Conservation (phyloP, 2,888 invertebrate genomes). For the Drosophila stalkeri region DNA sequence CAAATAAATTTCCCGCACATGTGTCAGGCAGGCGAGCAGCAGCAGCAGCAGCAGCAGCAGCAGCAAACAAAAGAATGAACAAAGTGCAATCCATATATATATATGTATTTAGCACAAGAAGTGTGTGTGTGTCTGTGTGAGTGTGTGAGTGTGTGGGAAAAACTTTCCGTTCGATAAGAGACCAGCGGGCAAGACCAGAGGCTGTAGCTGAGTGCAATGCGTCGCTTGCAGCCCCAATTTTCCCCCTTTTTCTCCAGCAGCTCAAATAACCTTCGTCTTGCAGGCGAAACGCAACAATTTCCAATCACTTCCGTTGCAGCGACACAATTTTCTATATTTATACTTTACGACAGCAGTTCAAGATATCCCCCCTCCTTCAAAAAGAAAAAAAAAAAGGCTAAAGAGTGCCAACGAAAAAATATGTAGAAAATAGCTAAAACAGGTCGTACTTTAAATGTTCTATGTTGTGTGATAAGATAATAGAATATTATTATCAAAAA, state of each 20-base stretch:
- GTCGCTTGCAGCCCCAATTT: background rate
- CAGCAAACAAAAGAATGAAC: slow-evolving; percentile 52
- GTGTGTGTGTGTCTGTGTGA: slow-evolving; percentile 41
- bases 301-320: slow-evolving; percentile 81
- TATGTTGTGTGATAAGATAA: no score
- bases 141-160: slow-evolving; percentile 45
- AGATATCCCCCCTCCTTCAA: background rate
- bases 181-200: slow-evolving; percentile 40
- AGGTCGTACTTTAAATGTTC: background rate
- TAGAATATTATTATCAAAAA: no score
- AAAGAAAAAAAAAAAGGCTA: slow-evolving; percentile 10
- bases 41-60: slow-evolving; percentile 30
- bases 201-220: slow-evolving; percentile 51
- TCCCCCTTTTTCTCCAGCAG: background rate
- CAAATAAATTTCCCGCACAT: slow-evolving; percentile 79
- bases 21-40: slow-evolving; percentile 48
- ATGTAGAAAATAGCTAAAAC: background rate
- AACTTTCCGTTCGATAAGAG: slow-evolving; percentile 64
- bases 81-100: slow-evolving; percentile 22
- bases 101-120: slow-evolving; percentile 41
- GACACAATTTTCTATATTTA: slow-evolving; percentile 78
- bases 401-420: background rate
- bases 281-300: slow-evolving; percentile 75
- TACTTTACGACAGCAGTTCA: slow-evolving; percentile 56
- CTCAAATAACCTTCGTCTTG: slow-evolving; percentile 23